Evolutionary conservation across 2,888 invertebrate species (phyloP).

Genomic region (Coleophora flavipennella): DNA sequence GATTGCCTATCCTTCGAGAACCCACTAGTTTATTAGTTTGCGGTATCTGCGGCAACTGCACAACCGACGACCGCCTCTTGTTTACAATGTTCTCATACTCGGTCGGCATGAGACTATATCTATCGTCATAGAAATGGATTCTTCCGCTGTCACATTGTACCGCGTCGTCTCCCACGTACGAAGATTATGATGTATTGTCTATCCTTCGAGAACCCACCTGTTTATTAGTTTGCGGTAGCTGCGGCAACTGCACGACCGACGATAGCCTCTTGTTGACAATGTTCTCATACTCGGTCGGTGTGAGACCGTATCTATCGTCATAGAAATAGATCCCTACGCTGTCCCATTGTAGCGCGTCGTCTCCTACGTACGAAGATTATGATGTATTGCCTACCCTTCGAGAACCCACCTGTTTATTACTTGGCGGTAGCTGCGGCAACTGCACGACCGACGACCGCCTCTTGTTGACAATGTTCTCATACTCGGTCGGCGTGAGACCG

Average conservation of each 20-base stretch:
- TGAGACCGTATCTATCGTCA: constrained; percentile 52
- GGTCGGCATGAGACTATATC: too few species aligned
- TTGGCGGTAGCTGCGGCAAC: constrained; percentile 62
- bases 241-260: constrained; percentile 65
- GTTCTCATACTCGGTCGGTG: constrained; percentile 71
- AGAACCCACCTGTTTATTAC: constrained; percentile 36
- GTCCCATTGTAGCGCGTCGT: constrained; percentile 82
- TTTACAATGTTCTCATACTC: too few species aligned
- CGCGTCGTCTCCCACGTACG: too few species aligned
- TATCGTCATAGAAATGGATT: too few species aligned
- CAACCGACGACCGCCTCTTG: too few species aligned
- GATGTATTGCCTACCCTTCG: not conserved
- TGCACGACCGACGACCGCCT: constrained; percentile 66
- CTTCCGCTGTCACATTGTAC: too few species aligned
- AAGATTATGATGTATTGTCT: too few species aligned
- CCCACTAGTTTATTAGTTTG: too few species aligned
- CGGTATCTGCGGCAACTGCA: too few species aligned
- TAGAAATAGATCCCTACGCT: constrained; percentile 75
- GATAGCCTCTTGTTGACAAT: too few species aligned
- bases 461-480: constrained; percentile 72
- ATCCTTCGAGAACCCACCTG: constrained; percentile 34
- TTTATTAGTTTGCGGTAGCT: constrained; percentile 51
- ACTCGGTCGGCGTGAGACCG: constrained; percentile 66
- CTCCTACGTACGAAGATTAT: constrained; percentile 66
- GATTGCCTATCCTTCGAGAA: too few species aligned